Evolutionary conservation across 2,888 invertebrate species (phyloP).

Genomic region (Ochropacha duplaris): DNA sequence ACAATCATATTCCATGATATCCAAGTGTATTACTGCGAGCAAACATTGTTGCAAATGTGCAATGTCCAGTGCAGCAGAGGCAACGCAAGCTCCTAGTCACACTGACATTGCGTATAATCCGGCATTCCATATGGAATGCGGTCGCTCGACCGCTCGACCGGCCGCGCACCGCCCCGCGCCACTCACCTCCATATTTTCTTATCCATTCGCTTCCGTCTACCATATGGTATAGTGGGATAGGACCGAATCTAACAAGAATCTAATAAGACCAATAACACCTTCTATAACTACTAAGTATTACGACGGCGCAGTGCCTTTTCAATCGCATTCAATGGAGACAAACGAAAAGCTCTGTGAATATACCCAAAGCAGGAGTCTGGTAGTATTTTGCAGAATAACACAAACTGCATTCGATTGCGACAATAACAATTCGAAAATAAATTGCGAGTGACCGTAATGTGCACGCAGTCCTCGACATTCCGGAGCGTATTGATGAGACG

Average conservation of each 20-base stretch:
- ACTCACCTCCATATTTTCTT: slow-evolving; percentile 76
- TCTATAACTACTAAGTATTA: slow-evolving; percentile 2
- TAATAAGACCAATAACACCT: slow-evolving; percentile 38
- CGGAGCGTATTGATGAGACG: slow-evolving; percentile 55
- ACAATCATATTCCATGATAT: background rate
- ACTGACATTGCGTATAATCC: slow-evolving; percentile 81
- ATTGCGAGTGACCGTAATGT: slow-evolving; percentile 32
- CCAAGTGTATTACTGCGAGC: slow-evolving; percentile 11
- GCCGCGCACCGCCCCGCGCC: slow-evolving; percentile 62
- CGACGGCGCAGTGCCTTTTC: background rate
- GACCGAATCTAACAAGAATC: slow-evolving; percentile 68
- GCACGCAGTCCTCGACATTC: slow-evolving; percentile 48
- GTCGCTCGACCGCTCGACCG: slow-evolving; percentile 74
- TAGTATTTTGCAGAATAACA: slow-evolving; percentile 5
- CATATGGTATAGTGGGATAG: slow-evolving; percentile 75
- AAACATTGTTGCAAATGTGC: slow-evolving; percentile 40
- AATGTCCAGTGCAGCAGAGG: slow-evolving; percentile 49
- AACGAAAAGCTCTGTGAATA: slow-evolving; percentile 2
- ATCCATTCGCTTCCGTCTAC: slow-evolving; percentile 70
- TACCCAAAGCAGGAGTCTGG: slow-evolving; percentile 7
- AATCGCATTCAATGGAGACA: slow-evolving; percentile 1
- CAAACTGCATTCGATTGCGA: slow-evolving; percentile 3
- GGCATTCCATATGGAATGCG: slow-evolving; percentile 81
- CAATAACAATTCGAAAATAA: slow-evolving; percentile 16
- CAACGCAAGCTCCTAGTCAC: slow-evolving; percentile 59